These are phyloP conservation scores for Nomada ferruginata DNA, from an alignment of 2,888 invertebrate genomes.

Conservation along the genomic window DNA sequence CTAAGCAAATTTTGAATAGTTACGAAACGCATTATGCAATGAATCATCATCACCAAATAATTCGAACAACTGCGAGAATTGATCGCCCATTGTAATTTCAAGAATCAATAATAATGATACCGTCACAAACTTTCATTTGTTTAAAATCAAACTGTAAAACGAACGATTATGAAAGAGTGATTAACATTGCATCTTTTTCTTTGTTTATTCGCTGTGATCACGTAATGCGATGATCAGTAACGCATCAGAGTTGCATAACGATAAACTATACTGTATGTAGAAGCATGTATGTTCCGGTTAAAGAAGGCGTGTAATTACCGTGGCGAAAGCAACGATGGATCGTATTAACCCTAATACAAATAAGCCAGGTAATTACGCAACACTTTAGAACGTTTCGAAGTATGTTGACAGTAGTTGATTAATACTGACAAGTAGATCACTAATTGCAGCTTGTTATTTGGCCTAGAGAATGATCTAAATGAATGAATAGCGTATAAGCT, in stretches of 20 bases:
- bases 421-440: conserved; percentile 2
- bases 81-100: background rate
- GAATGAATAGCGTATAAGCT: background rate
- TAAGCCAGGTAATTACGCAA: conserved; percentile 23
- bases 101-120: background rate
- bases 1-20: conserved; percentile 28
- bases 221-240: too few relatives aligned
- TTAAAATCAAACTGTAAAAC: background rate
- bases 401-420: conserved; percentile 32
- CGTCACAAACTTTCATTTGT: too few relatives aligned
- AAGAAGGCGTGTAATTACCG: conserved; percentile 43
- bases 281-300: conserved; percentile 18
- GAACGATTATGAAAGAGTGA: background rate
- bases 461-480: background rate
- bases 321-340: conserved; percentile 7
- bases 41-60: background rate
- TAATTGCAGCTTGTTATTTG: conserved; percentile 35
- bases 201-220: too few relatives aligned
- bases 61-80: background rate
- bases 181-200: background rate
- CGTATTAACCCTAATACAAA: conserved; percentile 44
- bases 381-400: conserved; percentile 15
- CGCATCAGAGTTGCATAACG: background rate
- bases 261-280: background rate
- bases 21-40: background rate